Conservation (phyloP, 2,888 invertebrate genomes). For the Acanthosepion lycidas region DNA sequence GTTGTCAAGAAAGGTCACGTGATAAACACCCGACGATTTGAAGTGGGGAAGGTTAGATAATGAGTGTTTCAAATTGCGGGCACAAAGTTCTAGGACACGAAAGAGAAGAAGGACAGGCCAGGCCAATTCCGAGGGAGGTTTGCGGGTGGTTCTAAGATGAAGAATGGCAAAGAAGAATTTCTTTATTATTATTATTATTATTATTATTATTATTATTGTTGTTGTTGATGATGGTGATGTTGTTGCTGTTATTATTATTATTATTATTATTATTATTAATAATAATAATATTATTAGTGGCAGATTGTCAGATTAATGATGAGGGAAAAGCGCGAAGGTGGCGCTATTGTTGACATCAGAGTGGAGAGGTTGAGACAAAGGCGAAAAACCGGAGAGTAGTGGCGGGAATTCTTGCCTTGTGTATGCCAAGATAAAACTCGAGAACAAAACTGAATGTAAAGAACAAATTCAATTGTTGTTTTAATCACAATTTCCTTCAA, state of each 20-base stretch:
- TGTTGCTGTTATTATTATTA: neutral
- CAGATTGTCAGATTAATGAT: neutral
- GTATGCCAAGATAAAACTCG: neutral
- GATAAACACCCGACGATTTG: neutral
- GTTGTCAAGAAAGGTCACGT: conserved; percentile 11
- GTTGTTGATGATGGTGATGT: no score
- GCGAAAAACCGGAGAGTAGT: neutral
- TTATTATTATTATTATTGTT: neutral
- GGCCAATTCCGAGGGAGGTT: neutral
- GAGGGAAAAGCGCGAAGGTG: neutral
- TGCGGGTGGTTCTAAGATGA: neutral
- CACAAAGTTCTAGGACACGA: neutral
- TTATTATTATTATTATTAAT: neutral
- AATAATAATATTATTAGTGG: no score
- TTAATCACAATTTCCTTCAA: neutral
- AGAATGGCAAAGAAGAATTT: neutral
- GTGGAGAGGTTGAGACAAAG: neutral
- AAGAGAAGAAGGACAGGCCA: neutral
- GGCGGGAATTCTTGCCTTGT: neutral
- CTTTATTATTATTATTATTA: neutral
- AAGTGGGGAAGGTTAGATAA: neutral
- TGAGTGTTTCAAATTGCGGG: neutral
- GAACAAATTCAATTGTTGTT: no score
- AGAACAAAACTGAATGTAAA: neutral
- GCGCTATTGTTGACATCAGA: neutral